Percentiles rank a stretch among this genome's conserved stretches.
These are phyloP conservation scores for Laterallus jamaicensis DNA, from an alignment of 2,113 vertebrate species.

Conservation along the genomic window DNA sequence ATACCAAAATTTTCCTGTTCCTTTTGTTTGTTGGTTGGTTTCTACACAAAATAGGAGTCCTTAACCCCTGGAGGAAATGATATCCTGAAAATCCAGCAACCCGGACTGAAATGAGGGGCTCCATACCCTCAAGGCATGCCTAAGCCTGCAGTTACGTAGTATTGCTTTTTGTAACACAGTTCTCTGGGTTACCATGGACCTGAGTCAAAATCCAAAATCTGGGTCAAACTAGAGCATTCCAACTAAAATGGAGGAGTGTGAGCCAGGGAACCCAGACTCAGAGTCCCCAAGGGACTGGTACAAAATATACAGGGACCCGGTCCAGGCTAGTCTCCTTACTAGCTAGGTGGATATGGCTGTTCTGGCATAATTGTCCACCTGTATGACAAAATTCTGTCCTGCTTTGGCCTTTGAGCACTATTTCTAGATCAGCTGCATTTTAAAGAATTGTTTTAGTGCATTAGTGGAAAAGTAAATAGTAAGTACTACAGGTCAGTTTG, in stretches of 20 bases:
- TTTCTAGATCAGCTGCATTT: not conserved
- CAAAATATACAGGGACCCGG: not conserved
- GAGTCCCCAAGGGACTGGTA: not conserved
- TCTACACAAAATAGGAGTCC: not conserved
- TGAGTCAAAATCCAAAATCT: not conserved
- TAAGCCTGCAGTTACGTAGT: not conserved
- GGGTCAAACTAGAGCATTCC: not conserved
- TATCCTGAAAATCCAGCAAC: not conserved
- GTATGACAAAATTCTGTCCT: not conserved
- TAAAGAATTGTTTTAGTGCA: not conserved
- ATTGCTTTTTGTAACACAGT: not conserved
- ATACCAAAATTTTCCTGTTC: not conserved
- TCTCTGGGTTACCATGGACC: not conserved
- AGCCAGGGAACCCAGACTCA: not conserved
- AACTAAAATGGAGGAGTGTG: not conserved
- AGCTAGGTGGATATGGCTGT: not conserved
- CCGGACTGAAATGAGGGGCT: not conserved
- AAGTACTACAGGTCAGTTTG: not conserved
- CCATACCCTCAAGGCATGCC: not conserved
- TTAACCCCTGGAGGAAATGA: not conserved
- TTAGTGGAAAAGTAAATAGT: not conserved
- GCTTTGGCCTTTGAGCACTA: not conserved
- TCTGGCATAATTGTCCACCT: not conserved
- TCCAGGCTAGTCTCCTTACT: not conserved
- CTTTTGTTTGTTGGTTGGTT: not conserved